Evolutionary conservation across 2,797 vertebrate genomes (phyloP), one percentile per base, ranked within the genome.

Genomic region (Pristis pectinata): DNA sequence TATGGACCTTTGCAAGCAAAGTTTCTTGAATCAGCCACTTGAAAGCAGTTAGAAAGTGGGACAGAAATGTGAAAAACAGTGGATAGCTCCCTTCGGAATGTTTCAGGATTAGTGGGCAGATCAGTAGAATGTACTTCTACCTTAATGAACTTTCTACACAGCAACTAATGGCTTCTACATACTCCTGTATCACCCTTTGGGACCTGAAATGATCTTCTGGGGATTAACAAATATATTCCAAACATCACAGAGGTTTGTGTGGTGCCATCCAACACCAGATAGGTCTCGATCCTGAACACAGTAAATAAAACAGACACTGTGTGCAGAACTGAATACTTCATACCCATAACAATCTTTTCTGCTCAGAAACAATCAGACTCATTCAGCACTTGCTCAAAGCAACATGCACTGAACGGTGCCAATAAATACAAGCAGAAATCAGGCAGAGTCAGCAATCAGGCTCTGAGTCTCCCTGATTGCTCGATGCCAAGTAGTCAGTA

Each of bases 61-160:
- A 93, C 3, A 27, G 67, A 72, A 44, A 72, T 34, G 37, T 41
- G 4, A 72, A 64, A 44, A 44, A 93, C 44, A 19, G 91, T 93
- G 44, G 67, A 93, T 93, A 9, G 37, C 19, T 93, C 91, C 64
- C 64, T 10, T 93, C 30, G 3, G 64, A 72, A 64, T 67, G 72
- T 70, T 93, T 72, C 64, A 93, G 13, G n/a, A 93, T 70, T 41
- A 93, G 27, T 44, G 67, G 61, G 91, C 37, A 72, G 67, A 44
- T 93, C 91, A 93, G 64, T 37, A 44, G 64, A 72, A 67, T 93
- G 67, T 24, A 70, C 67, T 72, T 93, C 91, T n/a, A 74, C 91
- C 67, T 93, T 44, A 44, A 70, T 41, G 44, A 72, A 70, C 64
- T 93, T 70, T 72, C 64, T 72, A 30, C 24, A 72, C 67, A 93